Conservation (phyloP, 2,888 invertebrate species). For the Gnatocerus cornutus region DNA sequence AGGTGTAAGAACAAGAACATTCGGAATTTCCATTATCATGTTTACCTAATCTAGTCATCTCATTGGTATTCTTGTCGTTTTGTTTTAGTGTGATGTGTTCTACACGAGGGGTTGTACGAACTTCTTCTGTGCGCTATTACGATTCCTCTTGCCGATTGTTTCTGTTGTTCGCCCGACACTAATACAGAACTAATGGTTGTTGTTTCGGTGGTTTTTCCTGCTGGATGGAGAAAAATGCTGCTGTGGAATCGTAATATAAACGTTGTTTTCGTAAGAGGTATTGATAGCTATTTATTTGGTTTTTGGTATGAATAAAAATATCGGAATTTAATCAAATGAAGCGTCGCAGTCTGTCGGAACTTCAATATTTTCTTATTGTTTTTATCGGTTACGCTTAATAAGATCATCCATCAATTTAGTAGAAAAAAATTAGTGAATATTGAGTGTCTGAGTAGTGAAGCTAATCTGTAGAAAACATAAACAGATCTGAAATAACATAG, state of each 20-base stretch:
- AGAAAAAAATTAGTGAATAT: too few relatives aligned
- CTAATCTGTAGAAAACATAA: too few relatives aligned
- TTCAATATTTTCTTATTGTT: too few relatives aligned
- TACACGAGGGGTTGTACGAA: conserved; percentile 45
- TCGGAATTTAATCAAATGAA: too few relatives aligned
- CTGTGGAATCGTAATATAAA: not conserved
- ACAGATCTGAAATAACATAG: too few relatives aligned
- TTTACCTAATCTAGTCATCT: conserved; percentile 45
- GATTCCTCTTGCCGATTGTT: conserved; percentile 41
- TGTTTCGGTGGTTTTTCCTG: conserved; percentile 21
- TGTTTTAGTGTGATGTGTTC: conserved; percentile 47
- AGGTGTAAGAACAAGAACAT: conserved; percentile 27
- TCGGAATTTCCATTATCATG: conserved; percentile 22
- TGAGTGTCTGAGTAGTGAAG: too few relatives aligned
- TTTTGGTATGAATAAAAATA: too few relatives aligned
- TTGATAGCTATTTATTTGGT: too few relatives aligned
- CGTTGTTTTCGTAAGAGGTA: too few relatives aligned
- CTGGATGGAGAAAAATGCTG: conserved; percentile 19
- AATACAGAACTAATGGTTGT: conserved; percentile 41
- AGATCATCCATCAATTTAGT: too few relatives aligned
- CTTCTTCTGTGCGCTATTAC: conserved; percentile 39
- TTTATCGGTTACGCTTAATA: too few relatives aligned
- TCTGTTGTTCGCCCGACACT: conserved; percentile 36
- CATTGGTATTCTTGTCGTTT: conserved; percentile 48
- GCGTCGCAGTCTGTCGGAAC: too few relatives aligned